Evolutionary conservation across 1,140 invertebrate genomes (phyloP).

Genomic region (Drosophila bipectinata): DNA sequence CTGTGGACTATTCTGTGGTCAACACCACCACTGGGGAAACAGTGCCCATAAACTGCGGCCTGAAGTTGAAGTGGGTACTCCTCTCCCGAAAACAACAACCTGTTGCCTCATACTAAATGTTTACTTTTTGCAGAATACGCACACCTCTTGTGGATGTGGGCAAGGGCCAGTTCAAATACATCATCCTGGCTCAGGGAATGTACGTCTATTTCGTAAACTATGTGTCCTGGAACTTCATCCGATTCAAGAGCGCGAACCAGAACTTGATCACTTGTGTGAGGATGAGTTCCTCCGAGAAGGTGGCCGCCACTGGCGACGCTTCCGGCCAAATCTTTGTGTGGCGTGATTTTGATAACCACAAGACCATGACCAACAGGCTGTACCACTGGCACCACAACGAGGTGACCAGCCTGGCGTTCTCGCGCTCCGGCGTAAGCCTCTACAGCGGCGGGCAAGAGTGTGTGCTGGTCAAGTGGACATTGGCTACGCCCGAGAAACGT

Average conservation of each 20-base stretch:
- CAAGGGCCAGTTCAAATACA: constrained; percentile 65
- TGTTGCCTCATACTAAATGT: background rate
- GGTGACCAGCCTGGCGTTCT: constrained; percentile 89
- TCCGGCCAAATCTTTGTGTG: constrained; percentile 89
- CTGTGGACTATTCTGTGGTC: constrained; percentile 51
- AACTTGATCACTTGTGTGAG: constrained; percentile 88
- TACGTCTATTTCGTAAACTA: constrained; percentile 81
- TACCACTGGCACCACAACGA: constrained; percentile 93
- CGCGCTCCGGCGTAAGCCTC: constrained; percentile 87
- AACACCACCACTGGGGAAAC: constrained; percentile 51
- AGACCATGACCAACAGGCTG: constrained; percentile 56
- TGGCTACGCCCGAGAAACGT: constrained; percentile 84
- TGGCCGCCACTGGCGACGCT: constrained; percentile 89
- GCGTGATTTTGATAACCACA: constrained; percentile 84
- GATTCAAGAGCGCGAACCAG: constrained; percentile 75
- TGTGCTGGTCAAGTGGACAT: constrained; percentile 92
- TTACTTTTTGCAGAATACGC: constrained; percentile 20
- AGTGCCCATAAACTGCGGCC: constrained; percentile 31
- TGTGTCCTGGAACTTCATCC: constrained; percentile 55
- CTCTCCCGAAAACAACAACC: background rate
- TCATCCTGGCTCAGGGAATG: constrained; percentile 73
- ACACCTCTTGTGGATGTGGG: constrained; percentile 61
- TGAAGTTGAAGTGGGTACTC: constrained; percentile 55
- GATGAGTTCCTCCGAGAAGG: constrained; percentile 88
- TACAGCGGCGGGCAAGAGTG: constrained; percentile 92